Conservation (phyloP, 1,140 invertebrate species). For the Procambarus clarkii region DNA sequence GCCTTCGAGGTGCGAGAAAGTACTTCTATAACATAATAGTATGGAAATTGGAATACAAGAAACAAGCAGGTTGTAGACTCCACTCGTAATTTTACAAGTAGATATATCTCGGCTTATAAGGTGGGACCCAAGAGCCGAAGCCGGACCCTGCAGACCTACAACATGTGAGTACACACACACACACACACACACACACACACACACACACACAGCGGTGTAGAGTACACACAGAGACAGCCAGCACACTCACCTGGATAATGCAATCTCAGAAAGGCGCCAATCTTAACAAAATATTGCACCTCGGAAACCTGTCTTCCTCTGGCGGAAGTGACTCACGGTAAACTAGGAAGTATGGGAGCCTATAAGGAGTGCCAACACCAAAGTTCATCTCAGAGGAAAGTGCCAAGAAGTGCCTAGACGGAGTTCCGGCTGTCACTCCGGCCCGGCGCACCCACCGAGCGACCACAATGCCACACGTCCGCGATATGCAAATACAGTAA, state of each 20-base stretch:
- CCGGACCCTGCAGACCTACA: too few species aligned
- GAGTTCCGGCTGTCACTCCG: conserved; percentile 31
- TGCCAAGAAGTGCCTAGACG: conserved; percentile 1
- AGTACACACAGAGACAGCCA: not conserved
- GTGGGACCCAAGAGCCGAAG: too few species aligned
- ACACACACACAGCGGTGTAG: too few species aligned
- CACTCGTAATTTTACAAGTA: too few species aligned
- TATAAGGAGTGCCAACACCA: not conserved
- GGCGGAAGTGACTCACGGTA: not conserved
- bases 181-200: not conserved
- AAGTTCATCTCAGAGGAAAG: not conserved
- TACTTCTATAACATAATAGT: too few species aligned
- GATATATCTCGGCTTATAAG: too few species aligned
- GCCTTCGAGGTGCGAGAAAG: too few species aligned
- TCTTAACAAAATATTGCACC: not conserved
- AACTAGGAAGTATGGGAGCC: not conserved
- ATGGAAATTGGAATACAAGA: too few species aligned
- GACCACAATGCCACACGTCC: conserved; percentile 33
- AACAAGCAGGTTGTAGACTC: too few species aligned
- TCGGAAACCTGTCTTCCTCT: too few species aligned
- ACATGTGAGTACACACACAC: not conserved
- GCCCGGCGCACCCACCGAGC: not conserved
- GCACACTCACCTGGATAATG: not conserved
- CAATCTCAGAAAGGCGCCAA: not conserved
- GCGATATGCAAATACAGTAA: conserved; percentile 37